phyloP scores from a whole-genome alignment of 1,140 invertebrate species.

The Aphelenchoides fujianensis region DNA sequence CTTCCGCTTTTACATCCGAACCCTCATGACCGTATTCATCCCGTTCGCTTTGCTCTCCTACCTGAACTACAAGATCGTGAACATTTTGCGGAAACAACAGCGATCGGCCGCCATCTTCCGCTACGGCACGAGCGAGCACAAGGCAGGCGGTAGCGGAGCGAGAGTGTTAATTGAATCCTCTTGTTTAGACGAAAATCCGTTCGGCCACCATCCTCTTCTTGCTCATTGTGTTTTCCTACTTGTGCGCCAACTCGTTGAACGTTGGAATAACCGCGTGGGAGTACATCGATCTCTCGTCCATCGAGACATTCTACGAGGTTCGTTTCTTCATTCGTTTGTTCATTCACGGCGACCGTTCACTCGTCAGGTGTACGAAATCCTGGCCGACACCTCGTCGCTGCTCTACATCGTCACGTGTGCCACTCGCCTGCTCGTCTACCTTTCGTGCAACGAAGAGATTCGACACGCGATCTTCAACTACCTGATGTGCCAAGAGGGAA shows the following conservation, averaged over 20 bases:
- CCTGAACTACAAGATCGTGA: slow-evolving; percentile 44
- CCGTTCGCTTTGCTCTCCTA: slow-evolving; percentile 51
- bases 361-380: slow-evolving; percentile 39
- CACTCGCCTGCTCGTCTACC: slow-evolving; percentile 40
- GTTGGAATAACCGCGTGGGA: slow-evolving; percentile 50
- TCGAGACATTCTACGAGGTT: not conserved
- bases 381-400: slow-evolving; percentile 47
- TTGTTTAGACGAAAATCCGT: slow-evolving; percentile 47
- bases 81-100: slow-evolving; percentile 42
- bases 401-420: slow-evolving; percentile 50
- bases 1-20: slow-evolving; percentile 50
- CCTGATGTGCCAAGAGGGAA: not conserved
- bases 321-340: not conserved
- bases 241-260: slow-evolving; percentile 46
- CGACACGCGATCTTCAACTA: slow-evolving; percentile 36
- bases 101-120: slow-evolving; percentile 50
- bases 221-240: slow-evolving; percentile 51
- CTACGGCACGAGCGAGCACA: slow-evolving; percentile 46
- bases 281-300: slow-evolving; percentile 44
- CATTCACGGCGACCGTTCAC: not conserved
- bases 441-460: slow-evolving; percentile 47
- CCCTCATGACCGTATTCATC: slow-evolving; percentile 45
- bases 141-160: slow-evolving; percentile 29
- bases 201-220: slow-evolving; percentile 47
- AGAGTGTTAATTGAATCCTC: not conserved